Conservation (phyloP, 1,140 invertebrate genomes). For the Drosophila insularis region DNA sequence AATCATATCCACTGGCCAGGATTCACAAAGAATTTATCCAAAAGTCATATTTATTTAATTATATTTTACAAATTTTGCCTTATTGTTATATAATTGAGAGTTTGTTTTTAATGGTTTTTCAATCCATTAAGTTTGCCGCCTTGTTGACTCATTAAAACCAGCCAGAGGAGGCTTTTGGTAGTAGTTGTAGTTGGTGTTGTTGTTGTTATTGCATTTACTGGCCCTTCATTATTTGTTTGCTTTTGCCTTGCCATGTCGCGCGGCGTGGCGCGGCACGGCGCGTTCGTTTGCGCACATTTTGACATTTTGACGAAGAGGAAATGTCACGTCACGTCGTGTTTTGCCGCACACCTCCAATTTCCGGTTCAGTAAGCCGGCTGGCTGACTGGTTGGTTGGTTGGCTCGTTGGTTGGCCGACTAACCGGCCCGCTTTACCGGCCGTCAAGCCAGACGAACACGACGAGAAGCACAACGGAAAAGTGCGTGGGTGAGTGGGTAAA, state of each 20-base stretch:
- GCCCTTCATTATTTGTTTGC: conserved; percentile 41
- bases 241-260: conserved; percentile 55
- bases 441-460: neutral
- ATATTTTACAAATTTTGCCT: too few relatives aligned
- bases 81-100: neutral
- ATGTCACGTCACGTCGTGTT: conserved; percentile 83
- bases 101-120: neutral
- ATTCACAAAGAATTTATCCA: too few relatives aligned
- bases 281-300: conserved; percentile 64
- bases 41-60: too few relatives aligned
- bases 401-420: conserved; percentile 62
- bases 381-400: conserved; percentile 62
- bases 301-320: conserved; percentile 83
- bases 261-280: conserved; percentile 32
- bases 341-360: conserved; percentile 83
- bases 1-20: too few relatives aligned
- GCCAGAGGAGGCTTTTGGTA: conserved; percentile 1
- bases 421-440: conserved; percentile 19
- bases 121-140: conserved; percentile 5
- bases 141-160: conserved; percentile 6
- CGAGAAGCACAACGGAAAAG: conserved; percentile 3
- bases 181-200: conserved; percentile 27
- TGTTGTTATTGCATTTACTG: conserved; percentile 22
- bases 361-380: conserved; percentile 79
- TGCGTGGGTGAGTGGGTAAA: conserved; percentile 20